Conservation (phyloP, 2,113 vertebrate species). For the Calidris pygmaea region DNA sequence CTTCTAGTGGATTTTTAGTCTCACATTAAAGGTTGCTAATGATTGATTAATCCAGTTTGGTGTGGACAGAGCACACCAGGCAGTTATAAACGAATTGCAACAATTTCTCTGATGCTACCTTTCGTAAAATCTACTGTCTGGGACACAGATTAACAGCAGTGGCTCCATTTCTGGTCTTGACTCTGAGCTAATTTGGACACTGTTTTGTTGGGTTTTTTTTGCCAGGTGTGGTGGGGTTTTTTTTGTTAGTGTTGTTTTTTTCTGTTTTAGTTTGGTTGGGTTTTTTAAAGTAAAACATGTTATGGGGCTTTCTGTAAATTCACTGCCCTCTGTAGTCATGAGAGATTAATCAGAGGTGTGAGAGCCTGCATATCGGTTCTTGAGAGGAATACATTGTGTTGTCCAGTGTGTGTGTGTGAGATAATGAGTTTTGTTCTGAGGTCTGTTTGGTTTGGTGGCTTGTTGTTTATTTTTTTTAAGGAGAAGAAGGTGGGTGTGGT, state of each 20-base stretch:
- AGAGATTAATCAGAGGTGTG: neutral
- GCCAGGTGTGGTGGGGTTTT: rapidly evolving
- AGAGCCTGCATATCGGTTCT: neutral
- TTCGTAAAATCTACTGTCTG: neutral
- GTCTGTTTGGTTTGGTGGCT: neutral
- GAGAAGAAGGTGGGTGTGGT: neutral
- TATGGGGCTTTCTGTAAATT: neutral
- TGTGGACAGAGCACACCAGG: neutral
- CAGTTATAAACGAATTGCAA: neutral
- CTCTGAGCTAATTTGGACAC: neutral
- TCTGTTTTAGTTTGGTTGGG: neutral
- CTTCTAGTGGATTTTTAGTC: neutral
- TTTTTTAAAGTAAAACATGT: neutral
- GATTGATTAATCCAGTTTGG: neutral
- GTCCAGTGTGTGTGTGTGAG: neutral
- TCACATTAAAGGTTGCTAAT: neutral
- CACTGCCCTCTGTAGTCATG: neutral
- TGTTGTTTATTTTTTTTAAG: neutral
- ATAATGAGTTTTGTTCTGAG: neutral
- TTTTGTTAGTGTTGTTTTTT: neutral
- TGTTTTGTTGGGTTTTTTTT: neutral
- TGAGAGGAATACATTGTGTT: neutral
- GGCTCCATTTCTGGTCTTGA: neutral
- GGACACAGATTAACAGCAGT: neutral
- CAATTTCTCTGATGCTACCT: neutral